Evolutionary conservation across 1,140 invertebrate genomes (phyloP).

Genomic region (Leptinotarsa lineolata): DNA sequence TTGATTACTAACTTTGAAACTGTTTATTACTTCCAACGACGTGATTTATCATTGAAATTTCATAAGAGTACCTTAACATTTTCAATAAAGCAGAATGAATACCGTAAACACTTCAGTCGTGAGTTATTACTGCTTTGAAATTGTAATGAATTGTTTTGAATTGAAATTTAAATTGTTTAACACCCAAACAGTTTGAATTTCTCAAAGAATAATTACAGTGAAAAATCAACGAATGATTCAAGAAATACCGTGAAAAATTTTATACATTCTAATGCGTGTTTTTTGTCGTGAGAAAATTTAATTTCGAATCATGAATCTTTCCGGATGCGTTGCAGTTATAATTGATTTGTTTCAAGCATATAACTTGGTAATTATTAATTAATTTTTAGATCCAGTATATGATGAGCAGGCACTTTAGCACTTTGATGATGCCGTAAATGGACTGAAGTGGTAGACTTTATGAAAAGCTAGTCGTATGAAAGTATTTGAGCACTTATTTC

Average conservation of each 20-base stretch:
- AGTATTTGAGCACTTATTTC: too few relatives aligned
- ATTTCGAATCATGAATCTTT: neutral
- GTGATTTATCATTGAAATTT: neutral
- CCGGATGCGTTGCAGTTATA: neutral
- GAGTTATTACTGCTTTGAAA: neutral
- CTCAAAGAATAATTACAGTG: neutral
- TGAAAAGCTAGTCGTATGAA: too few relatives aligned
- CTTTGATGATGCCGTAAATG: neutral
- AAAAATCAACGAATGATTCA: neutral
- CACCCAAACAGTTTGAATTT: neutral
- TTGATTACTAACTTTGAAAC: too few relatives aligned
- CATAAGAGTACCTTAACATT: neutral
- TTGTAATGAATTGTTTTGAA: neutral
- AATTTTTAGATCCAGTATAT: neutral
- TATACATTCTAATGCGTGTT: neutral
- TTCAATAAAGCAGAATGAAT: constrained; percentile 3
- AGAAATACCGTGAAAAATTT: constrained; percentile 3
- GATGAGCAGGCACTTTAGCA: neutral
- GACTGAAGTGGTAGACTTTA: neutral
- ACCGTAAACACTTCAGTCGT: constrained; percentile 1
- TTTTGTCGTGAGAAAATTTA: neutral
- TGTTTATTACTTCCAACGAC: neutral
- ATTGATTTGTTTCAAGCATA: neutral
- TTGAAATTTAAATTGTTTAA: constrained; percentile 1
- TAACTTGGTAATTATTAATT: neutral